Percentiles rank a stretch among this genome's conserved stretches.
Evolutionary conservation across 2,888 invertebrate species (phyloP).

Genomic region (Andrena chrysosceles): DNA sequence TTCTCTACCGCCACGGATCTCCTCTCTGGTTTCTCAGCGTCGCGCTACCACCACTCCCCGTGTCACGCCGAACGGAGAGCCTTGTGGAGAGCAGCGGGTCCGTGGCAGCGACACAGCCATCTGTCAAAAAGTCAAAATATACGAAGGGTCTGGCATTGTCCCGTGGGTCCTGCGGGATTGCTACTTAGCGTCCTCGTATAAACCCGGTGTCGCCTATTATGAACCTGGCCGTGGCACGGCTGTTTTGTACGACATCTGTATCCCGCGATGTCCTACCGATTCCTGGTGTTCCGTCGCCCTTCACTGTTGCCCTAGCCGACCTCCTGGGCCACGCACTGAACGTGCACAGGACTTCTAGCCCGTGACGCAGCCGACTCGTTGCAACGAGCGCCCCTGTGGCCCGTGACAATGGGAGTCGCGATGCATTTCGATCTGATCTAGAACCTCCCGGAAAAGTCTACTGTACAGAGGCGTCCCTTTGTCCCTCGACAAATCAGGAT

Average conservation of each 20-base stretch:
- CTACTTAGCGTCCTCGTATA: constrained; percentile 83
- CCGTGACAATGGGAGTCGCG: constrained; percentile 53
- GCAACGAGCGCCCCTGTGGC: constrained; percentile 48
- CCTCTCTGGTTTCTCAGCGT: constrained; percentile 17
- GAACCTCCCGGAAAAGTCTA: constrained; percentile 52
- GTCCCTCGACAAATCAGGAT: constrained; percentile 65
- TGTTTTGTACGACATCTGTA: constrained; percentile 84
- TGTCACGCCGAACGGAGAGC: constrained; percentile 42
- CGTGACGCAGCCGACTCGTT: constrained; percentile 19
- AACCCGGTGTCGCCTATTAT: constrained; percentile 79
- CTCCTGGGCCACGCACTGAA: constrained; percentile 44
- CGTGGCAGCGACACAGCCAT: constrained; percentile 76
- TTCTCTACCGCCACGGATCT: constrained; percentile 13
- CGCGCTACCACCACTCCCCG: not conserved
- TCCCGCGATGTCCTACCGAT: constrained; percentile 72
- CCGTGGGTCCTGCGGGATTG: constrained; percentile 82
- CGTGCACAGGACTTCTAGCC: constrained; percentile 37
- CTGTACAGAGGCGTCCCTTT: constrained; percentile 34
- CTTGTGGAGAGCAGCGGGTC: constrained; percentile 55
- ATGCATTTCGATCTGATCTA: constrained; percentile 41
- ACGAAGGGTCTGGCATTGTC: constrained; percentile 82
- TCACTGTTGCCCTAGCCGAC: constrained; percentile 11
- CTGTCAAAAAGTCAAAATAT: constrained; percentile 85
- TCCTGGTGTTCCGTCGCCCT: constrained; percentile 53
- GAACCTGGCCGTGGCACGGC: constrained; percentile 70